Base-by-base conservation (phyloP, 2,888 invertebrate species). In the Alentia gelatinosa region DNA sequence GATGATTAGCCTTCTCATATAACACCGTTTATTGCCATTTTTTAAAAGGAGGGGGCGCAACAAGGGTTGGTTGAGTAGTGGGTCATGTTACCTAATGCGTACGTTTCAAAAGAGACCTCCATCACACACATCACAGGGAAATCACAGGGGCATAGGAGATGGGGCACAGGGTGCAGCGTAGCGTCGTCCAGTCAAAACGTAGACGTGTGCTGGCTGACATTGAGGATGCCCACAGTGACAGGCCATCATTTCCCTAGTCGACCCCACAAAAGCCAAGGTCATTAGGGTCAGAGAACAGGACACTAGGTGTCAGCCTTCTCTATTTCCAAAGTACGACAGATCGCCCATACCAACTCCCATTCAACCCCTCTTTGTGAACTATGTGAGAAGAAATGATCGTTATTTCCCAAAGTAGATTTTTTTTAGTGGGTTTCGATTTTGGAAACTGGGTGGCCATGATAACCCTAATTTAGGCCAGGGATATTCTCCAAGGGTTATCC, bases 111-210 rank as follows among this genome's bases (percentile, higher is more conserved):
- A 4, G 56, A 56, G 9, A 12, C 56, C n/a, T n/a, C n/a, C n/a
- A n/a, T n/a, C 56, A 56, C n/a, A 12, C 9, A 56, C 56, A 74
- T 33, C 33, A 74, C 30, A 33, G 74, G 74, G 74, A 74, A 74
- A 74, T 74, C 74, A 74, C n/a, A 79, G 26, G 68, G 68, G 30
- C 68, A 68, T 68, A n/a, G n/a, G 68, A 68, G 30, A 26, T 68
- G n/a, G 23, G 30, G 4, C 12, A 1, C 30, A 12, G 68, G 68
- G 26, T 1, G 30, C 30, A 30, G 26, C 30, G 68, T 12, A 30
- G 68, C 26, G 68, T 68, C 30, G 68, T 68, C 5, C 26, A 5
- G 26, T 12, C 68, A 30, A 30, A 30, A 30, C 5, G 30, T 30
- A 12, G 68, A 30, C 68, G 33, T 30, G 68, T 26, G 68, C 68